phyloP scores from a whole-genome alignment of 1,140 invertebrate genomes.

The Popillia japonica region DNA sequence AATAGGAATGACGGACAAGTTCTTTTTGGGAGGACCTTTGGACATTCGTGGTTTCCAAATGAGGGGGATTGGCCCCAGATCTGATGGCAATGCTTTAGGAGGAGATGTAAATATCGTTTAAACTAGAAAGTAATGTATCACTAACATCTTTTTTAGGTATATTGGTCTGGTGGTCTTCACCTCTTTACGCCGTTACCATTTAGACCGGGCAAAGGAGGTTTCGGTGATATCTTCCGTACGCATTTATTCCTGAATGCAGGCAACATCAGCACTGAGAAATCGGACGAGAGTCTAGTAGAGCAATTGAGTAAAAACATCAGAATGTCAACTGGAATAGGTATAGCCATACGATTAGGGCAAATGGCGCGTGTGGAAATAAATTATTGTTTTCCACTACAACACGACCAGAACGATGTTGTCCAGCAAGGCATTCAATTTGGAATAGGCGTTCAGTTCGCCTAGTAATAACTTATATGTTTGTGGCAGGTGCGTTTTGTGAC shows the following conservation, averaged over 20 bases:
- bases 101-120: constrained; percentile 14
- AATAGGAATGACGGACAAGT: constrained; percentile 77
- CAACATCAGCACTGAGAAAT: constrained; percentile 72
- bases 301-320: constrained; percentile 64
- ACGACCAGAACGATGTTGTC: constrained; percentile 64
- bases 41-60: constrained; percentile 83
- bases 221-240: constrained; percentile 81
- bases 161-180: constrained; percentile 83
- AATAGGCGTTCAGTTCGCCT: constrained; percentile 71
- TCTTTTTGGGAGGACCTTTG: constrained; percentile 88
- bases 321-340: constrained; percentile 74
- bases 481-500: not conserved
- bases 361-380: constrained; percentile 87
- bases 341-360: constrained; percentile 80
- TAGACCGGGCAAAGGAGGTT: constrained; percentile 73
- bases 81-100: constrained; percentile 74
- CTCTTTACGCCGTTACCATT: constrained; percentile 88
- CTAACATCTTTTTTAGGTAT: constrained; percentile 64
- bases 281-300: constrained; percentile 49
- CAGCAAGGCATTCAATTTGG: constrained; percentile 75
- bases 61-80: constrained; percentile 82
- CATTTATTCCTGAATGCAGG: constrained; percentile 88
- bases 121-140: not conserved
- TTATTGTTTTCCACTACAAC: constrained; percentile 75
- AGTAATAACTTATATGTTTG: constrained; percentile 22